Evolutionary conservation across 2,888 invertebrate species (phyloP), one percentile per base, ranked within the genome.

Genomic region (Drosophila mimetica): DNA sequence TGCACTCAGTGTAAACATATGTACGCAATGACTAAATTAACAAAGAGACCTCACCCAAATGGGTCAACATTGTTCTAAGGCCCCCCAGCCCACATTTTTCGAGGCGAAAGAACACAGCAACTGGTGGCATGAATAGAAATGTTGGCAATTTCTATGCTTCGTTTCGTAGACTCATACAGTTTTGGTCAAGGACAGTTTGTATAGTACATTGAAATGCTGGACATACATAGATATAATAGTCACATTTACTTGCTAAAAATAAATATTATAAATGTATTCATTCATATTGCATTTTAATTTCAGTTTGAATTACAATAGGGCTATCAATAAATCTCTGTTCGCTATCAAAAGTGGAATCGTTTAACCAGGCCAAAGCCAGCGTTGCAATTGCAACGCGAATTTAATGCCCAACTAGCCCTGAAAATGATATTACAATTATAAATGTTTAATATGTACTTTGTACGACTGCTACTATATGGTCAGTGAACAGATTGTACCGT

Each of bases 401-500:
- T 76, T 76, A 59, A 44, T 67, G 79, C 86, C 53, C 51, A 73
- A 74, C 42, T 77, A 74, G 61, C 65, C 74, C 39, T 65, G 63
- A 73, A 73, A 83, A 79, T 66, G 46, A 37, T 54, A 41, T 50
- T 22, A 30, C 48, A 51, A 59, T 39, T 44, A 16, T 34, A 50
- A 57, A 58, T 44, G 39, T 20, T 8, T 32, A 36, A 70, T 48
- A 55, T 39, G 47, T 59, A 58, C 28, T 58, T 39, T 51, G 34
- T 20, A 22, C 22, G 22, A 42, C n/a, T 42, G 42, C 44, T 16
- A 36, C 30, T 28, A 28, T 63, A 51, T 66, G 59, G 44, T 44
- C 28, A 30, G 51, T 64, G 65, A 25, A 16, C 36, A 67, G 69
- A 64, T 52, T 34, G 20, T 20, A 6, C 20, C 11, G 5, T 28